Evolutionary conservation across 2,888 invertebrate species (phyloP), one percentile per base, ranked within the genome.

Genomic region (Gisinianus flammeolus): DNA sequence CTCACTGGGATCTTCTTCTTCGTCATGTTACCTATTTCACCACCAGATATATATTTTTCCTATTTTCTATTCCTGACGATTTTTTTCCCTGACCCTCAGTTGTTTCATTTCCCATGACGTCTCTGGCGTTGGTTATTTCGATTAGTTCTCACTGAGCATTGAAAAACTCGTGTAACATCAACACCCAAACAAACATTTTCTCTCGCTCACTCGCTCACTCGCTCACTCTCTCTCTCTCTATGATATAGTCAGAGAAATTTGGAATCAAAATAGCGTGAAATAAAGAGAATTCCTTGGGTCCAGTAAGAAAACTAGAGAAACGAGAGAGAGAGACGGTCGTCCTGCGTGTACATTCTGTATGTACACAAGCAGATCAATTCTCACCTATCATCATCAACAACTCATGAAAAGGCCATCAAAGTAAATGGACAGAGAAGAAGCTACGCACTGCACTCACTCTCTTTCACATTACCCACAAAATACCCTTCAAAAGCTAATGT

Each of bases 61-160:
- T 56, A 4, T 22, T 56, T 56, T n/a, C 19, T n/a, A 56, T 22
- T 56, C 56, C 16, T 56, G n/a, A 56, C 56, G 22, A 56, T 56
- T n/a, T n/a, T n/a, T 70, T 52, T 56, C 31, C 44, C 71, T 62
- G 31, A 62, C 73, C 73, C 62, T 73, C 30, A 44, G n/a, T 58
- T 19, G n/a, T 70, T 58, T 56, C 72, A 73, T 73, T 73, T 58
- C 73, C 73, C 73, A 73, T 73, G 73, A 73, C 62, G 73, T 73
- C 73, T 58, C 56, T 44, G 44, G 44, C 19, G 44, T 44, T 44
- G 19, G 16, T 44, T 44, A 44, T 44, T 44, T 44, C 19, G 44
- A 44, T 19, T 44, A 16, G 44, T 19, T 44, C 44, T 44, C 44
- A 44, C 44, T 44, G 6, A 12, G 16, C 44, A 44, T 44, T 44